Percentiles rank a stretch among this genome's conserved stretches.
Evolutionary conservation across 2,113 vertebrate genomes (phyloP).

Genomic region (Erythrocebus patas): DNA sequence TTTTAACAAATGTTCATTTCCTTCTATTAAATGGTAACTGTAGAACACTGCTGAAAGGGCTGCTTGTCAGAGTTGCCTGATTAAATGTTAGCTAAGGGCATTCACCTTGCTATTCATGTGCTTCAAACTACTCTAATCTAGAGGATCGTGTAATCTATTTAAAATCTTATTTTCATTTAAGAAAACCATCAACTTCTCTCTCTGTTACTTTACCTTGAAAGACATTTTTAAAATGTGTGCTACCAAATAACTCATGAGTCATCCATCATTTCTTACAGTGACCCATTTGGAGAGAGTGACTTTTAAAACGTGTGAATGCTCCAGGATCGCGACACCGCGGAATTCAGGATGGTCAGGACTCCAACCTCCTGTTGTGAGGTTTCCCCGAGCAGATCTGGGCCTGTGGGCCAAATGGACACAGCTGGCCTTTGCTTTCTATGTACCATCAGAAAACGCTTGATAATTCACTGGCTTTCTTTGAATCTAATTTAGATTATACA

Average conservation of each 20-base stretch:
- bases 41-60: neutral
- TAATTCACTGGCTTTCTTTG: neutral
- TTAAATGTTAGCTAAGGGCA: neutral
- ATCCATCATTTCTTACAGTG: neutral
- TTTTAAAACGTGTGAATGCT: slow-evolving; percentile 42
- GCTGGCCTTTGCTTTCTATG: neutral
- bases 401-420: slow-evolving; percentile 44
- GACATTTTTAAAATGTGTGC: neutral
- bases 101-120: neutral
- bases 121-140: neutral
- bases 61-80: neutral
- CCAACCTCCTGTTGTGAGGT: neutral
- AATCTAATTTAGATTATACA: neutral
- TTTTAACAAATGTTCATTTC: neutral
- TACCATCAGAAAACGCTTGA: neutral
- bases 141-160: neutral
- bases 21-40: neutral
- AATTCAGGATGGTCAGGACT: neutral
- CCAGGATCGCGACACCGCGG: neutral
- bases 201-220: neutral
- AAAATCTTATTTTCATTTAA: neutral
- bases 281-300: neutral
- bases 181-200: neutral
- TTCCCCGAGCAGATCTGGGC: neutral
- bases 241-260: neutral